Evolutionary conservation across 2,113 vertebrate genomes (phyloP), one percentile per base, ranked within the genome.

Genomic region (Odontophorus gujanensis): DNA sequence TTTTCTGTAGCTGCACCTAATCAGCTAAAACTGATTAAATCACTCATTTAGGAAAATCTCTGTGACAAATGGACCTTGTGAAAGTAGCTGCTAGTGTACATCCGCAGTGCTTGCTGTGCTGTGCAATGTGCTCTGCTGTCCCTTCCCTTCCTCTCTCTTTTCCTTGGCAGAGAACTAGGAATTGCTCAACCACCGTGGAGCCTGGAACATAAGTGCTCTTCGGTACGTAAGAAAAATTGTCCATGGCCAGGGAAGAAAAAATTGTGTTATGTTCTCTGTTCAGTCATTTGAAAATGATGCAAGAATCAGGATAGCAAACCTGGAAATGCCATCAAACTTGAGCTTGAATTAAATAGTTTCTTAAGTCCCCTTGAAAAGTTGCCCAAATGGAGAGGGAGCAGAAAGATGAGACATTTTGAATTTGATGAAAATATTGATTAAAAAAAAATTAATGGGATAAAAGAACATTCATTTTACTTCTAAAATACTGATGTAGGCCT

Each of bases 231-330:
- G 18, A 72, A 81, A 32, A 68, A n/a, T 25, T 0, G 1, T 8
- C 61, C 7, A 5, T 51, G 51, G 21, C 15, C 34, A 51, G 40
- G 24, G 4, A 19, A 32, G 55, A 58, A 13, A 43, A 67, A 36
- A 14, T 3, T 1, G 7, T 6, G 28, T 34, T 34, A 4, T 7
- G 2, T 4, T 20, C 12, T 40, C 8, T 48, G 50, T 66, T 73
- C 9, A 18, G 22, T 4, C 0, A 0, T n/a, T 50, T 91, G 9
- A 65, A 51, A 65, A 24, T 13, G 1, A 0, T 24, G 38, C 1
- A 40, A n/a, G 24, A 42, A 30, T 13, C 51, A 43, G 57, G 50
- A 17, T 1, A 19, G 53, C n/a, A 77, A n/a, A 83, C 36, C 19
- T 10, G 24, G 32, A 55, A 58, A 40, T n/a, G 26, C 62, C 10